A percentile compares a stretch with the other conserved stretches of the same genome.
These are phyloP conservation scores for Threskiornis aethiopicus DNA, from an alignment of 2,797 vertebrate species.

Conservation along the genomic window DNA sequence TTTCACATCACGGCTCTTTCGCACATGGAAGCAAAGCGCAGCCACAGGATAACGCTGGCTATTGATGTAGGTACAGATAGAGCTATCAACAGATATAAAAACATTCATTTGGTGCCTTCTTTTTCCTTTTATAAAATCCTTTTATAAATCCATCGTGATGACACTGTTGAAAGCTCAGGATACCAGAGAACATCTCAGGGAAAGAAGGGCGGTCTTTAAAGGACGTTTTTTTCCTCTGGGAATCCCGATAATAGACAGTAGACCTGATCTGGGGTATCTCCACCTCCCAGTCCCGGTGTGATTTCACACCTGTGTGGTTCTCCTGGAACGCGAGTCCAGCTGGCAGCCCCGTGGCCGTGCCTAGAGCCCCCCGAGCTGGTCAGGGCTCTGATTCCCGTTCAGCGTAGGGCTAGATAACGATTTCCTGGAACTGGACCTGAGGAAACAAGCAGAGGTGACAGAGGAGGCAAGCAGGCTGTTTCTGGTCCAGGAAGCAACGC, in stretches of 20 bases:
- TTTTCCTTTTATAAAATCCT: neutral
- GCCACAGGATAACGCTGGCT: neutral
- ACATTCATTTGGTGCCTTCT: neutral
- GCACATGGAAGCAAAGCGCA: neutral
- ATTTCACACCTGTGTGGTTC: neutral
- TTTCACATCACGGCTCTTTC: neutral
- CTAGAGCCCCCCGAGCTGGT: constrained; percentile 40
- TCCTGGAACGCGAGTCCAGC: neutral
- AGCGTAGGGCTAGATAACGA: neutral
- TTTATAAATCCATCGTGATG: neutral
- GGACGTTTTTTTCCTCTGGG: neutral
- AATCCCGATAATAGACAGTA: neutral
- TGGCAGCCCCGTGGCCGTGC: neutral
- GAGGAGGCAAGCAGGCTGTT: neutral
- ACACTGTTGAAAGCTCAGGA: neutral
- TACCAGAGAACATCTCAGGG: neutral
- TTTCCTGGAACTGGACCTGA: constrained; percentile 35
- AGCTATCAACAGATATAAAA: neutral
- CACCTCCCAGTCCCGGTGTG: neutral
- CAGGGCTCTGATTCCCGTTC: constrained; percentile 50
- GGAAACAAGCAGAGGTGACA: neutral
- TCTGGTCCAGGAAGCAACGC: neutral
- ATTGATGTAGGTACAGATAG: neutral
- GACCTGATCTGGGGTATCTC: neutral
- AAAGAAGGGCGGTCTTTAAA: neutral